Conservation (phyloP, 2,888 invertebrate species). For the Nymphalis polychloros region DNA sequence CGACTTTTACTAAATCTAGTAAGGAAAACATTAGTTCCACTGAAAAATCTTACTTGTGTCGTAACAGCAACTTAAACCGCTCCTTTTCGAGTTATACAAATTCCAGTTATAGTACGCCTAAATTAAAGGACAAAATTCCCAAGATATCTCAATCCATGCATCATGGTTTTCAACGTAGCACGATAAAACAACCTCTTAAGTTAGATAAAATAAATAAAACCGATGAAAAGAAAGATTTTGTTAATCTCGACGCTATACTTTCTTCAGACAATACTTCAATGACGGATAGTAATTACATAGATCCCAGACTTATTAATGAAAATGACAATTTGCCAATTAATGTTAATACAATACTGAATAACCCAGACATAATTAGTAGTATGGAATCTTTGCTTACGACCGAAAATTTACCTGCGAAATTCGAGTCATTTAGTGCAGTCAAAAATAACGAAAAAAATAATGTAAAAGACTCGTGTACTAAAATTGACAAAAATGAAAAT, state of each 20-base stretch:
- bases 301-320: constrained; percentile 85
- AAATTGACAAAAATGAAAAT: constrained; percentile 45
- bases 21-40: constrained; percentile 72
- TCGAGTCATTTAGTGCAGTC: constrained; percentile 69
- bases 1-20: constrained; percentile 76
- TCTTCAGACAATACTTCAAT: constrained; percentile 70
- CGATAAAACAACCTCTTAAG: constrained; percentile 71
- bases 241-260: constrained; percentile 74
- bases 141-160: constrained; percentile 76
- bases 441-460: constrained; percentile 56
- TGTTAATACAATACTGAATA: constrained; percentile 76
- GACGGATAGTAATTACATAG: constrained; percentile 80
- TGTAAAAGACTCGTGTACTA: constrained; percentile 50
- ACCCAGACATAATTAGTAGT: constrained; percentile 77
- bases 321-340: constrained; percentile 86
- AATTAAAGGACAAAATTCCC: constrained; percentile 75
- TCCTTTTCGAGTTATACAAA: constrained; percentile 73
- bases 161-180: constrained; percentile 74
- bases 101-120: constrained; percentile 72
- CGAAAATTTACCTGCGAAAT: constrained; percentile 76
- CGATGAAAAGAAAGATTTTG: constrained; percentile 68
- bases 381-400: constrained; percentile 77
- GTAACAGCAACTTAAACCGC: constrained; percentile 68
- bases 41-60: constrained; percentile 67
- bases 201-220: constrained; percentile 73